Evolutionary conservation across 2,113 vertebrate genomes (phyloP).

Genomic region (Onychorhynchus coronatus): DNA sequence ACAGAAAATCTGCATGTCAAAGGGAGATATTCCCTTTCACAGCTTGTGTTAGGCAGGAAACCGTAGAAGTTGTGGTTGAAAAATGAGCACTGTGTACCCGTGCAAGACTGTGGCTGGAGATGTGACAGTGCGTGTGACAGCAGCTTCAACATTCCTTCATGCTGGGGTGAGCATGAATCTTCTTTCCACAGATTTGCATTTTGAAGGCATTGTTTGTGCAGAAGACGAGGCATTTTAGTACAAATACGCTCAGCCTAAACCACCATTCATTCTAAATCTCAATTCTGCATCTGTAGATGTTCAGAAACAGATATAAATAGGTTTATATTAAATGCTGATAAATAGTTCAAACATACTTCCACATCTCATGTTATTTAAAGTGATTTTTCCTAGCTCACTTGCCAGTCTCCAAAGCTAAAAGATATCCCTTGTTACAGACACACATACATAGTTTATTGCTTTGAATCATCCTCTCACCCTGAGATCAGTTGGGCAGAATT

Average conservation of each 20-base stretch:
- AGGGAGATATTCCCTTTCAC: neutral
- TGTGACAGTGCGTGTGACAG: neutral
- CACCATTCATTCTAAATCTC: neutral
- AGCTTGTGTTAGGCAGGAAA: neutral
- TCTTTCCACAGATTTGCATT: neutral
- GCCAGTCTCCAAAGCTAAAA: neutral
- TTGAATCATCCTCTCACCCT: neutral
- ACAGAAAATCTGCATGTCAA: neutral
- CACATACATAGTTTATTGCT: neutral
- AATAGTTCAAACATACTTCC: neutral
- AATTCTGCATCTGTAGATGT: neutral
- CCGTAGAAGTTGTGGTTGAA: neutral
- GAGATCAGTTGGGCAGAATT: neutral
- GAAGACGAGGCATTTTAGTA: neutral
- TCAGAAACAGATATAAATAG: neutral
- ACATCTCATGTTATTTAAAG: neutral
- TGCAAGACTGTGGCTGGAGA: neutral
- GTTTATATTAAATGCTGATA: constrained; percentile 2
- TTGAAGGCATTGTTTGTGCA: neutral
- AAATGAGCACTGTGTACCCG: neutral
- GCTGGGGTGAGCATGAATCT: neutral
- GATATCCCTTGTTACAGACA: neutral
- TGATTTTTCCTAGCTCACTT: neutral
- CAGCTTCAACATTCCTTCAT: neutral
- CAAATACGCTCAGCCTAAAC: neutral